Conservation (phyloP, 2,888 invertebrate species). For the Cistogaster globosa region DNA sequence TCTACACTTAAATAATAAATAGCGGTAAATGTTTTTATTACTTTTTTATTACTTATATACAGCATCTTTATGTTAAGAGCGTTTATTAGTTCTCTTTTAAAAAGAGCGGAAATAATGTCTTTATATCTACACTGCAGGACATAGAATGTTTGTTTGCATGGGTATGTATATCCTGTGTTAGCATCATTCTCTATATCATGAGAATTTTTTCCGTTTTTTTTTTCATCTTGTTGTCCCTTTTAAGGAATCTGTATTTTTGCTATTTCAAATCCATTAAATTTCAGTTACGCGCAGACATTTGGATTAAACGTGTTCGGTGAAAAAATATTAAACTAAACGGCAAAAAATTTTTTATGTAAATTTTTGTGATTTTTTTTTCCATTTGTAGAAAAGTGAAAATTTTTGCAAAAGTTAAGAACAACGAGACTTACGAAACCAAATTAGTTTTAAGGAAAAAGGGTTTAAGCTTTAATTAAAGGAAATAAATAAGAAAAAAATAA, state of each 20-base stretch:
- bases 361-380: conserved; percentile 39
- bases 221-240: neutral
- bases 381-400: conserved; percentile 10
- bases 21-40: conserved; percentile 47
- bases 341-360: conserved; percentile 14
- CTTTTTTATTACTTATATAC: neutral
- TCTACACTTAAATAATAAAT: conserved; percentile 27
- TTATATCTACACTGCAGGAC: conserved; percentile 42
- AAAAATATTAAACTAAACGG: neutral
- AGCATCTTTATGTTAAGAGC: conserved; percentile 48
- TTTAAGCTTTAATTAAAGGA: neutral
- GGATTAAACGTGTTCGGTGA: conserved; percentile 67
- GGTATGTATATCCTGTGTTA: conserved; percentile 50
- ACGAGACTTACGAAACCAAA: neutral
- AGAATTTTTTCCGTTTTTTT: conserved; percentile 29
- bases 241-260: conserved; percentile 47
- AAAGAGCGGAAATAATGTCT: neutral
- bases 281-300: conserved; percentile 71
- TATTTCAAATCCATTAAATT: conserved; percentile 56
- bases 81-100: conserved; percentile 2
- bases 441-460: neutral
- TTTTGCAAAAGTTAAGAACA: conserved; percentile 30
- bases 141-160: conserved; percentile 12
- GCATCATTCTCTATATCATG: conserved; percentile 53
- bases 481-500: neutral